A percentile compares a stretch with the other conserved stretches of the same genome.
These are phyloP conservation scores for Remorina albescens DNA, from an alignment of 2,797 vertebrate species.

Conservation along the genomic window DNA sequence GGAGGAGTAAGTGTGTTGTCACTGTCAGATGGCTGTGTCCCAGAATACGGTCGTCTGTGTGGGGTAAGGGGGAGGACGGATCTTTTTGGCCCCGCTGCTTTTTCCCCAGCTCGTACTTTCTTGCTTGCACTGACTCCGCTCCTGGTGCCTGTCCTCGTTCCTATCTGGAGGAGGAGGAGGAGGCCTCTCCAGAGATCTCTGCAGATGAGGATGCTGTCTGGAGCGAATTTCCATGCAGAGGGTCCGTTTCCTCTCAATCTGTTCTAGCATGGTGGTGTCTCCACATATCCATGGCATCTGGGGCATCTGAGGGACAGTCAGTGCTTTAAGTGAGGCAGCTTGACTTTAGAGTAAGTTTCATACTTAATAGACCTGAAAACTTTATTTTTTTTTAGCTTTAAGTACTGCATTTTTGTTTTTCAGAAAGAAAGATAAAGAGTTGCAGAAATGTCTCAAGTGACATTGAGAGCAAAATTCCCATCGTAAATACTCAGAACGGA, in stretches of 20 bases:
- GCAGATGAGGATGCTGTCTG: constrained; percentile 85
- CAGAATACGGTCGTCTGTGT: constrained; percentile 97
- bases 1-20: constrained; percentile 51
- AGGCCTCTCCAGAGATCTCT: constrained; percentile 71
- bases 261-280: constrained; percentile 97
- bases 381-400: neutral
- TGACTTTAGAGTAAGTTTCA: constrained; percentile 6
- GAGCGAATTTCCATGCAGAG: constrained; percentile 97
- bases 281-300: constrained; percentile 97
- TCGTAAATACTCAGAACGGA: neutral
- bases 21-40: constrained; percentile 96
- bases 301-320: constrained; percentile 85
- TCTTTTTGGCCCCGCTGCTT: constrained; percentile 91
- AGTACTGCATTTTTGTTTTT: neutral
- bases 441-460: neutral
- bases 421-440: no score
- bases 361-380: constrained; percentile 3
- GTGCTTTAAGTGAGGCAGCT: neutral
- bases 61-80: constrained; percentile 95
- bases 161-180: constrained; percentile 60
- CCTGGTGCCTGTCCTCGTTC: constrained; percentile 90
- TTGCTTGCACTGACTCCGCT: constrained; percentile 91
- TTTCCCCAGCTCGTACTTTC: constrained; percentile 94
- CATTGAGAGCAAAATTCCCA: neutral
- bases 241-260: constrained; percentile 98